A percentile compares a stretch with the other conserved stretches of the same genome.
Evolutionary conservation across 2,113 vertebrate genomes (phyloP).

Genomic region (Alexandromys fortis): DNA sequence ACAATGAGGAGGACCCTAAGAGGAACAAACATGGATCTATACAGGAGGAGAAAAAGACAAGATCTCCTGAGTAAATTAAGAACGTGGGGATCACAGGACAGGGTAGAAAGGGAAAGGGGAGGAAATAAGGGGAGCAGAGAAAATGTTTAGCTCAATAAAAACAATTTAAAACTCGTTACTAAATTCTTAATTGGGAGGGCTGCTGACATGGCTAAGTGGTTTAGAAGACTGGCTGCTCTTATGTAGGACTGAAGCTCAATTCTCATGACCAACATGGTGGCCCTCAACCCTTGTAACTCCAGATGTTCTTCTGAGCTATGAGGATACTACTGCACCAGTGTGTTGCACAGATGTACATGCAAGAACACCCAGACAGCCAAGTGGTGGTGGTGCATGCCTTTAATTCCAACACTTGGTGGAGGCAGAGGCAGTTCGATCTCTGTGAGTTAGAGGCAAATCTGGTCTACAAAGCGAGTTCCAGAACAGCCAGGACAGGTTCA

Average conservation of each 20-base stretch:
- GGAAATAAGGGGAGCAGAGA: too few relatives aligned
- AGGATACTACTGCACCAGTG: background rate
- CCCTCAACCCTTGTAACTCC: too few relatives aligned
- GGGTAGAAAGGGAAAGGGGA: too few relatives aligned
- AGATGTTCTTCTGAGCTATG: background rate
- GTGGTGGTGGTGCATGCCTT: accelerated
- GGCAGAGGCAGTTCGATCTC: background rate
- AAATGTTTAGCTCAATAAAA: too few relatives aligned
- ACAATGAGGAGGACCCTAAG: too few relatives aligned
- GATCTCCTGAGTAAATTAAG: too few relatives aligned
- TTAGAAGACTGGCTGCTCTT: background rate
- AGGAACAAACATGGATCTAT: too few relatives aligned
- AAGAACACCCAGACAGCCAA: background rate
- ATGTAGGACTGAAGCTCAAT: too few relatives aligned
- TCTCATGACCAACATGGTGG: too few relatives aligned
- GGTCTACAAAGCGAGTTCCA: background rate
- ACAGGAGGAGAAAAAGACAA: too few relatives aligned
- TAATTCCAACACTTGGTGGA: background rate
- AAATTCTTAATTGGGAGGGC: background rate
- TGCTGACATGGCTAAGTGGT: background rate
- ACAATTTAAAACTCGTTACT: background rate
- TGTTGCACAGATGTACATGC: background rate
- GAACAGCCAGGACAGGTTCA: background rate
- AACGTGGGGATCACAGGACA: too few relatives aligned
- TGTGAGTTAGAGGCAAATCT: background rate